A percentile compares a stretch with the other conserved stretches of the same genome.
phyloP scores from a whole-genome alignment of 2,888 invertebrate species.

The Himalopsyche tibetana region DNA sequence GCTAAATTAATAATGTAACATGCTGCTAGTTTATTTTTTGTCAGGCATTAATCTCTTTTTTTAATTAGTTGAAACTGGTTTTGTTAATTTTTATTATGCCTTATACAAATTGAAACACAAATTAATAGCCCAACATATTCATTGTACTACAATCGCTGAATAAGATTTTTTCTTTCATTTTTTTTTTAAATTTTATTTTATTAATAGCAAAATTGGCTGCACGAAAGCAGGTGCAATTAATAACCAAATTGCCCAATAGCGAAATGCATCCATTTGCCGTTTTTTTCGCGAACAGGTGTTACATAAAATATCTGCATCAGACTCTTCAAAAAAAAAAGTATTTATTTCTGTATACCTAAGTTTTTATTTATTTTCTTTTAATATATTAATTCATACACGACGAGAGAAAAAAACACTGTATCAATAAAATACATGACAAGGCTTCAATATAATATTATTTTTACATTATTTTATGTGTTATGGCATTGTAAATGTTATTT shows the following conservation, averaged over 20 bases:
- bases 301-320: neutral
- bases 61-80: neutral
- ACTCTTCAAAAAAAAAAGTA: neutral
- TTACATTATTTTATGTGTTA: too few species aligned
- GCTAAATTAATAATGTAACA: neutral
- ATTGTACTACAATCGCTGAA: slow-evolving; percentile 1
- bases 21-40: neutral
- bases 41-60: slow-evolving; percentile 21
- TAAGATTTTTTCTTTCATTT: neutral
- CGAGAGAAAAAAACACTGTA: too few species aligned
- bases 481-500: too few species aligned
- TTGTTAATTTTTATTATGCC: slow-evolving; percentile 14
- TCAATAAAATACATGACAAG: too few species aligned
- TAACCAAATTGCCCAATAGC: neutral
- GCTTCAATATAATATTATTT: too few species aligned
- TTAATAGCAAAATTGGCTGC: neutral
- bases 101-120: slow-evolving; percentile 22
- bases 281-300: slow-evolving; percentile 14
- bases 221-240: slow-evolving; percentile 20
- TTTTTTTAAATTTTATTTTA: neutral
- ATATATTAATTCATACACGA: too few species aligned
- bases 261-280: neutral
- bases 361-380: too few species aligned
- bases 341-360: too few species aligned
- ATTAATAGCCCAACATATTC: slow-evolving; percentile 22